phyloP scores from a whole-genome alignment of 2,113 vertebrate species.

The Macaca nemestrina region DNA sequence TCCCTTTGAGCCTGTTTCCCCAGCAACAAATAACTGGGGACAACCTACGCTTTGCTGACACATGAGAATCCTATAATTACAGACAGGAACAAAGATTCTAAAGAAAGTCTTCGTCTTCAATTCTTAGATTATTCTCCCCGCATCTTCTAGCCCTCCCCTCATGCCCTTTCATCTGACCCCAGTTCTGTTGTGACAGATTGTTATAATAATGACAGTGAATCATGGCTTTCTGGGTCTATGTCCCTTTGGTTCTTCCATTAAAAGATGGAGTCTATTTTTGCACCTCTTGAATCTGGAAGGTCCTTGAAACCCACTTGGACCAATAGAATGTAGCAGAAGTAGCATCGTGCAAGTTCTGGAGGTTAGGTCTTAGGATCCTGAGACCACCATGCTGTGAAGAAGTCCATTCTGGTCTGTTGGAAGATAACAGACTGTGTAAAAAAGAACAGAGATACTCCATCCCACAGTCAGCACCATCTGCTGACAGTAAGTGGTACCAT shows the following conservation, averaged over 20 bases:
- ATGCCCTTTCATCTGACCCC: neutral
- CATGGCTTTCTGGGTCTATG: neutral
- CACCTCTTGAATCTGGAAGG: neutral
- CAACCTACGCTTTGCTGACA: neutral
- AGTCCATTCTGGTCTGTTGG: neutral
- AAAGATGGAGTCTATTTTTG: neutral
- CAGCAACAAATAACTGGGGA: neutral
- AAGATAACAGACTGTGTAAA: neutral
- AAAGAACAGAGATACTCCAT: neutral
- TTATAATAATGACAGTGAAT: neutral
- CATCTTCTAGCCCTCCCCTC: neutral
- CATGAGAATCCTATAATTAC: neutral
- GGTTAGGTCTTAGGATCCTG: neutral
- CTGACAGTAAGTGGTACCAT: neutral
- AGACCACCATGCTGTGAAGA: neutral
- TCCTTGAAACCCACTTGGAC: neutral
- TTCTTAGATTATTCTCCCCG: neutral
- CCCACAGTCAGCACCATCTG: neutral
- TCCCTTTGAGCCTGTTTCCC: neutral
- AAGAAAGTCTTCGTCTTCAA: neutral
- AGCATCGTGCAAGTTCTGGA: neutral
- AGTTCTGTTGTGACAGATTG: neutral
- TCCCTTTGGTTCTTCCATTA: neutral
- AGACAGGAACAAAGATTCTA: neutral
- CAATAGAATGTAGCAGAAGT: neutral